phyloP scores from a whole-genome alignment of 2,888 invertebrate genomes.

The Ectropis crepuscularia region DNA sequence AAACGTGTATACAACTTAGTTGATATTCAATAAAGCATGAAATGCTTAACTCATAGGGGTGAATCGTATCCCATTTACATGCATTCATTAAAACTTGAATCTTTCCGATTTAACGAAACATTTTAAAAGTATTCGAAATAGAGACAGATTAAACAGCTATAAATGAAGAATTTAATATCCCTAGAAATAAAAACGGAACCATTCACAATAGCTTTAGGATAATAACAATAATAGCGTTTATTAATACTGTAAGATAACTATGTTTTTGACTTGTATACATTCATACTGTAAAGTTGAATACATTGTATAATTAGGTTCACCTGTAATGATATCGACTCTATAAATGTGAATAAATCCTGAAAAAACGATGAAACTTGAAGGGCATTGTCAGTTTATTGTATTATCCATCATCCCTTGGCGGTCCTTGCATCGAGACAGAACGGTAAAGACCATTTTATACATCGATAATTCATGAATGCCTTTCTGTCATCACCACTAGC shows the following conservation, averaged over 20 bases:
- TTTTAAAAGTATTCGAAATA: slow-evolving; percentile 57
- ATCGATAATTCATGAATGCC: slow-evolving; percentile 83
- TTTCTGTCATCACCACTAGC: slow-evolving; percentile 83
- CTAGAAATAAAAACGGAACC: slow-evolving; percentile 74
- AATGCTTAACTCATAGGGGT: slow-evolving; percentile 75
- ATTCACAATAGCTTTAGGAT: slow-evolving; percentile 81
- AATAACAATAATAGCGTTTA: slow-evolving; percentile 81
- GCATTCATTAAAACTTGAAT: slow-evolving; percentile 53
- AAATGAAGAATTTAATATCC: slow-evolving; percentile 61
- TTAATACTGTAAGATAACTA: slow-evolving; percentile 78
- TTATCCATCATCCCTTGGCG: slow-evolving; percentile 75
- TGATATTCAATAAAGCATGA: slow-evolving; percentile 73
- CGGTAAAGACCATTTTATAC: slow-evolving; percentile 81
- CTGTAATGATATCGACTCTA: slow-evolving; percentile 77
- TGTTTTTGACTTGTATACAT: slow-evolving; percentile 85
- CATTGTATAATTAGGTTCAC: slow-evolving; percentile 78
- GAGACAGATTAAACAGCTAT: slow-evolving; percentile 60
- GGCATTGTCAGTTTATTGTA: slow-evolving; percentile 74
- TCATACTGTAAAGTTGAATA: slow-evolving; percentile 76
- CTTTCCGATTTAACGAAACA: slow-evolving; percentile 53
- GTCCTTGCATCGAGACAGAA: slow-evolving; percentile 79
- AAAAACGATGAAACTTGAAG: slow-evolving; percentile 68
- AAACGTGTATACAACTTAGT: slow-evolving; percentile 79
- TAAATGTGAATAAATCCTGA: slow-evolving; percentile 83
- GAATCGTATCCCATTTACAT: slow-evolving; percentile 63